Conservation (phyloP, 2,888 invertebrate species). For the Oscheius sp. region DNA sequence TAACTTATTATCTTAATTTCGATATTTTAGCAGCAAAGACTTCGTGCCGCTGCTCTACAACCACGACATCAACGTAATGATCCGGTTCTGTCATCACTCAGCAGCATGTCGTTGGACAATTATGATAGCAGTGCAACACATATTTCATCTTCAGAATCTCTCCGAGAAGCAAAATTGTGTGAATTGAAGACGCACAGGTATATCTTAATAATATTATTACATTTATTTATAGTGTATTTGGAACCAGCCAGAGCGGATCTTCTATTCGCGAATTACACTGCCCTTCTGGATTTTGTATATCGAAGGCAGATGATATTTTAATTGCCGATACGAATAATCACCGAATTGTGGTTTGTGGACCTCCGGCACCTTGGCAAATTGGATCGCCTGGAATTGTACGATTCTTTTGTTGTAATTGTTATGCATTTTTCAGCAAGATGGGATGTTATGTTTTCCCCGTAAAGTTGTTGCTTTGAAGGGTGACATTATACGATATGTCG, state of each 20-base stretch:
- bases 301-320: constrained; percentile 65
- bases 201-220: constrained; percentile 35
- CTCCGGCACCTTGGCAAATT: constrained; percentile 60
- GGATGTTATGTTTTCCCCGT: constrained; percentile 65
- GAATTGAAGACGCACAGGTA: constrained; percentile 43
- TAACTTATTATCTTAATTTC: no score
- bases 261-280: constrained; percentile 63
- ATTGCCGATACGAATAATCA: constrained; percentile 70
- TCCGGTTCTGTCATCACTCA: constrained; percentile 9
- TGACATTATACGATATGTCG: constrained; percentile 52
- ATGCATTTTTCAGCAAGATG: constrained; percentile 51
- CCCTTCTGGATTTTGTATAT: constrained; percentile 66
- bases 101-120: background rate
- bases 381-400: constrained; percentile 55
- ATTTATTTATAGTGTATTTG: constrained; percentile 3
- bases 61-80: background rate
- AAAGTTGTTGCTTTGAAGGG: constrained; percentile 60
- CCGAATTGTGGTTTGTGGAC: constrained; percentile 63
- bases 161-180: background rate
- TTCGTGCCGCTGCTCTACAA: background rate
- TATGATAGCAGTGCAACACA: background rate
- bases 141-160: constrained; percentile 19
- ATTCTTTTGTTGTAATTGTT: background rate
- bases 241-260: constrained; percentile 55
- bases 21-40: constrained; percentile 9